Percentiles rank a stretch among this genome's conserved stretches.
These are phyloP conservation scores for Trichomycterus rosablanca DNA, from an alignment of 2,113 vertebrate species.

Conservation along the genomic window DNA sequence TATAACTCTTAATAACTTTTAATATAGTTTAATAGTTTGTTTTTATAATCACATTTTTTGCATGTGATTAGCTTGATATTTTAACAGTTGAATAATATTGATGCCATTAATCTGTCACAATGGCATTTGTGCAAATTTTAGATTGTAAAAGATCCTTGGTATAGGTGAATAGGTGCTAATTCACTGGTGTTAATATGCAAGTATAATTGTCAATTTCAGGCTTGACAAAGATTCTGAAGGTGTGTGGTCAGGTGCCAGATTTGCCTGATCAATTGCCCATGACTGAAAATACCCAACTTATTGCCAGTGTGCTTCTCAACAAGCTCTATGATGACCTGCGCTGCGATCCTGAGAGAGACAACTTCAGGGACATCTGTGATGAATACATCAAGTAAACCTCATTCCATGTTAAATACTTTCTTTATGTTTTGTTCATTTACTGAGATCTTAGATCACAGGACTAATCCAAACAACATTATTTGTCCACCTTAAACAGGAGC, in stretches of 20 bases:
- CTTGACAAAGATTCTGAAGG: constrained; percentile 91
- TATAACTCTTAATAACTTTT: too few relatives aligned
- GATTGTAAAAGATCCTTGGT: too few relatives aligned
- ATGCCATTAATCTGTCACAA: too few relatives aligned
- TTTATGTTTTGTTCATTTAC: too few relatives aligned
- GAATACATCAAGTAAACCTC: constrained; percentile 84
- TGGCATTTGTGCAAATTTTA: too few relatives aligned
- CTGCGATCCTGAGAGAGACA: constrained; percentile 85
- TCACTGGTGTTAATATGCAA: not conserved
- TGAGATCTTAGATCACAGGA: too few relatives aligned
- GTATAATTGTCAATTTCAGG: constrained; percentile 61
- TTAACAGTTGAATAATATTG: too few relatives aligned
- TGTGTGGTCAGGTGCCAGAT: constrained; percentile 88
- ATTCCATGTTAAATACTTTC: not conserved
- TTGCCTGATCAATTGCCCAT: constrained; percentile 84
- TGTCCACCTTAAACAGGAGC: constrained; percentile 63
- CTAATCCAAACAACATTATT: not conserved
- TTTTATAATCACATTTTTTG: too few relatives aligned
- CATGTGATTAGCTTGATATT: too few relatives aligned
- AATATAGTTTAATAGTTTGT: too few relatives aligned
- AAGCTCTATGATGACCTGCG: constrained; percentile 88
- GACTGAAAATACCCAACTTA: constrained; percentile 90
- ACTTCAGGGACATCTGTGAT: constrained; percentile 83
- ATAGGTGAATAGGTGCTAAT: too few relatives aligned
- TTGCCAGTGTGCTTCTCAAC: constrained; percentile 86